Base-by-base conservation (phyloP, 1,140 invertebrate genomes). In the Pseudomyrmex sp. region DNA sequence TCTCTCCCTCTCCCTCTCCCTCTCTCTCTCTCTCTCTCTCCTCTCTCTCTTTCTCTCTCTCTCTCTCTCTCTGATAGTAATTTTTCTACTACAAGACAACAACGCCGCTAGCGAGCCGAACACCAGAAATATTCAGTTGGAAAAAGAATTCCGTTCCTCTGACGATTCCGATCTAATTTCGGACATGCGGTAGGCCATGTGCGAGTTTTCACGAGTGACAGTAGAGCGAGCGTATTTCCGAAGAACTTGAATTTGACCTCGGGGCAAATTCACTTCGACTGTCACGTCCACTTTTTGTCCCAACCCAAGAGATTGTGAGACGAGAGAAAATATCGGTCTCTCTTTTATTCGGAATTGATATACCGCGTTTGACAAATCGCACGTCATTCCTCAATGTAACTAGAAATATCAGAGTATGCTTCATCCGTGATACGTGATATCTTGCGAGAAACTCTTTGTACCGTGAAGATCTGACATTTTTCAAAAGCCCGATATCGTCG, bases 101-200 rank as follows among this genome's bases (percentile, higher is more conserved):
- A 15, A 46, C 35, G 59, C 56, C 46, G 9, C 59, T 7, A 62
- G 1, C 73, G 20, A 20, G n/a, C 35, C 12, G 12, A 70, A 58
- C 20, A 9, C 12, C 12, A 50, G 56, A 76, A 73, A 79, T 74
- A 75, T 85, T 74, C 56, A 13, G 10, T 61, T 9, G 63, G 54
- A 65, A 72, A 75, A 86, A 83, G 72, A 86, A 86, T 86, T 70
- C 75, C 72, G 59, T 75, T 76, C 58, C 46, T 54, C 69, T 58
- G 85, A 83, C 72, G 85, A 72, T 87, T 69, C 84, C 15, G 48
- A 86, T 87, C 85, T 87, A 87, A 87, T 87, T 87, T 76, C 52
- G 66, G 72, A 46, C 59, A 35, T 18, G 20, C 62, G 62, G 0
- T 15, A 7, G 46, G 23, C 58, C 58, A 77, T 66, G 48, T 66